phyloP scores from a whole-genome alignment of 2,113 vertebrate genomes.

The Anhinga rufa region DNA sequence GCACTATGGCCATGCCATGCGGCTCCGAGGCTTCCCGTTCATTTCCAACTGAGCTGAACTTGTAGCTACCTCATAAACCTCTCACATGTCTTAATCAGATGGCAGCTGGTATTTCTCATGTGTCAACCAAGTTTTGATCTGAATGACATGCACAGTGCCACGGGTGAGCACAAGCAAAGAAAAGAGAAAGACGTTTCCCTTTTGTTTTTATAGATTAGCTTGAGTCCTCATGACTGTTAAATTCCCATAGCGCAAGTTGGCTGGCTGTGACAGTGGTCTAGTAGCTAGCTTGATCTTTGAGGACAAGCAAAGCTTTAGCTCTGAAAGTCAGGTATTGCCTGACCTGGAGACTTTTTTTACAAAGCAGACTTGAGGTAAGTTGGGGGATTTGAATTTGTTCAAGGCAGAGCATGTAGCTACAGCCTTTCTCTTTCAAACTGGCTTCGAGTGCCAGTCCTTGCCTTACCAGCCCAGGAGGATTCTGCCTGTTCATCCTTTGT shows the following conservation, averaged over 20 bases:
- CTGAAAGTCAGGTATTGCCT: not conserved
- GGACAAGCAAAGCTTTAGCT: not conserved
- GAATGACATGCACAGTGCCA: not conserved
- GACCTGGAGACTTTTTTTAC: not conserved
- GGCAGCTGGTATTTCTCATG: not conserved
- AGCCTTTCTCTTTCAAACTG: not conserved
- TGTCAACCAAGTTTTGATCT: not conserved
- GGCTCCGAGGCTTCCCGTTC: fast-evolving
- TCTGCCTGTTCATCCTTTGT: not conserved
- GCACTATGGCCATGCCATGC: fast-evolving
- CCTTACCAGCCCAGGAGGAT: not conserved
- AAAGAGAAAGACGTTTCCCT: not conserved
- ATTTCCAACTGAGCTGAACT: not conserved
- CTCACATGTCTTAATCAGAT: not conserved
- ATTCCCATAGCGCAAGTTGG: not conserved
- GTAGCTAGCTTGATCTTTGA: not conserved
- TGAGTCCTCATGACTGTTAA: not conserved
- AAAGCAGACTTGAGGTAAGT: not conserved
- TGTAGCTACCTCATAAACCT: not conserved
- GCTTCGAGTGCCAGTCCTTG: not conserved
- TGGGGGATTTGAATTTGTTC: not conserved
- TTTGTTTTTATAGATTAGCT: not conserved
- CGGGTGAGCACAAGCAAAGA: not conserved
- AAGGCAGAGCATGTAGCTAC: not conserved
- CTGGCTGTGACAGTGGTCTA: not conserved